Evolutionary conservation across 1,140 invertebrate genomes (phyloP), one percentile per base, ranked within the genome.

Genomic region (Drosophila nigromelanica): DNA sequence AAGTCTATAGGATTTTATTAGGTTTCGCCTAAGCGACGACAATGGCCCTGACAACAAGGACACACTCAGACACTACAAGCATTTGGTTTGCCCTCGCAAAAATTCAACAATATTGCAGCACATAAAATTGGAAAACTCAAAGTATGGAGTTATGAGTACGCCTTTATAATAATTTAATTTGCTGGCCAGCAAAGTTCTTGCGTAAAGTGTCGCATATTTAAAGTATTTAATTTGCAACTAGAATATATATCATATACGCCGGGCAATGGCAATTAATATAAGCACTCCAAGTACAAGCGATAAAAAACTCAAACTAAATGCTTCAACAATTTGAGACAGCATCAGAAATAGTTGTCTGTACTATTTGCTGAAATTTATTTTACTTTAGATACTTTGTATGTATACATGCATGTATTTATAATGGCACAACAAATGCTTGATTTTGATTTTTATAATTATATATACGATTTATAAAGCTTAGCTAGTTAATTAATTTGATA

Each of bases 1-100:
- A 87, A 89, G 89, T 89, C 79, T 76, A 89, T 82, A 79, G 78
- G 78, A 82, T 87, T 79, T 87, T 89, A 82, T 89, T 82, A 82
- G 83, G 81, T 81, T 87, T 86, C 45, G 75, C 45, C 75, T 60
- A 63, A 70, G 71, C 77, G 75, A 62, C 76, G 60, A 59, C 76
- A 55, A 71, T 58, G 45, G 68, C 39, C 47, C 24, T 33, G 54
- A 55, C 64, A 40, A 62, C 78, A 69, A 63, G 63, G 83, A 75
- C 64, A 82, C 50, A 18, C 56, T 27, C 68, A 8, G 43, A 43
- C 43, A 52, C 10, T 62, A 21, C 21, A 43, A 51, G 45, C 59
- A 30, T 47, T 59, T 33, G 27, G 45, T 39, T 52, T 54, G 21
- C n/a, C 30, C 45, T 56, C 60, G 27, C 27, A 27, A 24, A 68